Conservation (phyloP, 2,888 invertebrate genomes). For the Dicyrtoma fusca region DNA sequence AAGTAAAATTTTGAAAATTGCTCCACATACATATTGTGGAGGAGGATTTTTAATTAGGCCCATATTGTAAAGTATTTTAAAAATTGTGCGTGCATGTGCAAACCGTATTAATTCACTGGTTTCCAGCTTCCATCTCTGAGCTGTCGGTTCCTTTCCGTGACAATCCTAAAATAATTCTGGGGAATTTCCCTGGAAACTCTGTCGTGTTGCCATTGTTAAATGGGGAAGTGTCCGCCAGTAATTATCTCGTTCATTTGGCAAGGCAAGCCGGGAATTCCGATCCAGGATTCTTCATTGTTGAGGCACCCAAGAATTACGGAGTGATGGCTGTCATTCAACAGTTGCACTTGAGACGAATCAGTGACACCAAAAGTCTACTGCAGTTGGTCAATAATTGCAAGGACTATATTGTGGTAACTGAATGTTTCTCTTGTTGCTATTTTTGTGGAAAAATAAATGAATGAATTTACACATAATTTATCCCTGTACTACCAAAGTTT, state of each 20-base stretch:
- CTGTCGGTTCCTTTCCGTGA: constrained; percentile 24
- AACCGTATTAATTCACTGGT: too few relatives aligned
- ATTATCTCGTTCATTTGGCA: constrained; percentile 29
- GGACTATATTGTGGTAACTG: constrained; percentile 17
- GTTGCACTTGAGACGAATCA: constrained; percentile 21
- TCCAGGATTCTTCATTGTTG: constrained; percentile 22
- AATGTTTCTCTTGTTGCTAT: neutral
- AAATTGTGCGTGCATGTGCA: too few relatives aligned
- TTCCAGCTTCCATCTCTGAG: constrained; percentile 27
- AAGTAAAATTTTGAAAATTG: too few relatives aligned
- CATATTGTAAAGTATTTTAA: too few relatives aligned
- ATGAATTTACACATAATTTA: too few relatives aligned
- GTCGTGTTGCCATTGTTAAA: constrained; percentile 11
- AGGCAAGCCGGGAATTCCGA: constrained; percentile 31
- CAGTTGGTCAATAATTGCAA: constrained; percentile 33
- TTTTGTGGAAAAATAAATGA: neutral
- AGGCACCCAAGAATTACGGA: constrained; percentile 25
- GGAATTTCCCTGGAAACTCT: constrained; percentile 25
- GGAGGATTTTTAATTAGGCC: too few relatives aligned
- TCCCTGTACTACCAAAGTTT: too few relatives aligned
- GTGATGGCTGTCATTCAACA: constrained; percentile 34
- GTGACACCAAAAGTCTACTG: constrained; percentile 21
- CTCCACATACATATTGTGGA: too few relatives aligned
- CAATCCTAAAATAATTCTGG: constrained; percentile 23
- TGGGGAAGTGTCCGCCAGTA: constrained; percentile 17